Evolutionary conservation across 2,113 vertebrate genomes (phyloP), one percentile per base, ranked within the genome.

Genomic region (Telmatochromis sp.): DNA sequence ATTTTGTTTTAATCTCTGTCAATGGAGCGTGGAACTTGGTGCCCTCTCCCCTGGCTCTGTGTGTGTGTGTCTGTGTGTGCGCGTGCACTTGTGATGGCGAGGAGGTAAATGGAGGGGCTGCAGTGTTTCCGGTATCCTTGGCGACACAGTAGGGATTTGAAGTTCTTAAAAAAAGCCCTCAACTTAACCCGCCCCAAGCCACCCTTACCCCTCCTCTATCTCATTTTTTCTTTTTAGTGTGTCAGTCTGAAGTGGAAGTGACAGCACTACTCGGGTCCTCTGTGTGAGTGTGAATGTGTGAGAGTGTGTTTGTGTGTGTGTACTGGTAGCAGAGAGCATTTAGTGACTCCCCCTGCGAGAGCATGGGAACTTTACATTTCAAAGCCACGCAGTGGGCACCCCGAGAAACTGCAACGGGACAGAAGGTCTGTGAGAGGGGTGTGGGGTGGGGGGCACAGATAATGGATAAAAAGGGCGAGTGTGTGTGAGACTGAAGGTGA

Each of bases 101-200:
- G 90, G 89, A 80, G 88, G 92, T 92, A 91, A 95, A 94, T 92
- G 92, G 84, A 84, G 89, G 91, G 93, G 79, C 88, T 90, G 93
- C 93, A 82, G 83, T 97, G 95, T 97, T 97, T 97, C 95, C 94
- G 94, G 96, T 97, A 91, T 95, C 96, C 96, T 93, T 96, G 96
- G 96, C 84, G 92, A 96, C 96, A 94, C 93, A 95, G 94, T 88
- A 63, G 93, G 92, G 92, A 91, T 94, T 95, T 93, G 78, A 86
- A 94, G 94, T 94, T 91, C 14, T 42, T 42, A 33, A 60, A 42
- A 73, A 95, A 95, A 95, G 89, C 88, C 90, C 91, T 94, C 93
- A 94, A 94, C 60, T 93, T 92, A 94, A 91, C 92, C 90, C 89
- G 19, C 92, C 85, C 86, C 91, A 65, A 90, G 79, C 91, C 15